A percentile compares a stretch with the other conserved stretches of the same genome.
Conservation (phyloP, 1,140 invertebrate genomes). For the Zaprionus inermis region DNA sequence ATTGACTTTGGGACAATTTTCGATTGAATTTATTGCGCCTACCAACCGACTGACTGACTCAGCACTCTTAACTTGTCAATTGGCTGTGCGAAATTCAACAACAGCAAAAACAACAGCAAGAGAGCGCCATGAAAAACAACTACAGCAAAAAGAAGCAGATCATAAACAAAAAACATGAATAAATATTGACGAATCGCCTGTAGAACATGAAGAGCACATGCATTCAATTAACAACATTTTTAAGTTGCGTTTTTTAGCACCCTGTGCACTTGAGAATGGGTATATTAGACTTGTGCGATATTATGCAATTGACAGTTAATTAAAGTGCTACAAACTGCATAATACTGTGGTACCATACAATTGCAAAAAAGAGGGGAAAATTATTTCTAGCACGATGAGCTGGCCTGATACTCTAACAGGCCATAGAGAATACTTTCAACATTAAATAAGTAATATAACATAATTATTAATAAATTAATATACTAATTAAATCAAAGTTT, state of each 20-base stretch:
- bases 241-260: constrained; percentile 13
- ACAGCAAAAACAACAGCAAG: constrained; percentile 9
- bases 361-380: too few species aligned
- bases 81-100: constrained; percentile 26
- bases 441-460: too few species aligned
- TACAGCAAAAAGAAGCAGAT: neutral
- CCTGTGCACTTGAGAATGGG: neutral
- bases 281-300: neutral
- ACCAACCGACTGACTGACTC: constrained; percentile 27
- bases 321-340: neutral
- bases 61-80: constrained; percentile 49
- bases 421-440: too few species aligned
- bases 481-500: too few species aligned
- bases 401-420: too few species aligned
- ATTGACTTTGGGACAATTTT: constrained; percentile 31
- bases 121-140: neutral
- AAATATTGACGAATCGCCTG: constrained; percentile 49
- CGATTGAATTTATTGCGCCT: constrained; percentile 26
- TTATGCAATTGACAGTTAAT: neutral
- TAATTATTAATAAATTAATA: too few species aligned
- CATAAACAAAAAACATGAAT: constrained; percentile 28
- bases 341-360: too few species aligned
- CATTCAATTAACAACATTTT: constrained; percentile 40
- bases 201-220: constrained; percentile 23
- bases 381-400: too few species aligned